phyloP scores from a whole-genome alignment of 1,140 invertebrate species.

The Stegodyphus dumicola region DNA sequence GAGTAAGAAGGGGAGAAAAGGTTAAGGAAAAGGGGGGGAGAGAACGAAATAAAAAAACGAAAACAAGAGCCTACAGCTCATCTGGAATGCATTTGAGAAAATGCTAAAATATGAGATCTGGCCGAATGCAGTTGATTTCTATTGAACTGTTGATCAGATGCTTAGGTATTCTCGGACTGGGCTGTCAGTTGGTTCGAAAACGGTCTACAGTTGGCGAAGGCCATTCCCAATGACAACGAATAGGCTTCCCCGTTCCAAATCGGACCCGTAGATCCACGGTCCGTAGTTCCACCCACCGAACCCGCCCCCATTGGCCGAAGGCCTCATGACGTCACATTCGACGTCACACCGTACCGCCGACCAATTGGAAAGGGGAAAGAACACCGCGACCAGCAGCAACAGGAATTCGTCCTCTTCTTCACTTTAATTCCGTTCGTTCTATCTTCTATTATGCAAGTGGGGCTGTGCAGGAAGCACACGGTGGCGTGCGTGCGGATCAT shows the following conservation, averaged over 20 bases:
- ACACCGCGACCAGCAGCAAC: slow-evolving; percentile 30
- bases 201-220: slow-evolving; percentile 58
- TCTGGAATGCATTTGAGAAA: slow-evolving; percentile 59
- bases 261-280: slow-evolving; percentile 47
- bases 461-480: slow-evolving; percentile 1
- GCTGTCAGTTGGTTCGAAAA: slow-evolving; percentile 54
- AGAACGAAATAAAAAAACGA: slow-evolving; percentile 21
- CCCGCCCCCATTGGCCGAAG: slow-evolving; percentile 60
- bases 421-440: slow-evolving; percentile 23
- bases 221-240: slow-evolving; percentile 59
- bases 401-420: slow-evolving; percentile 39
- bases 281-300: slow-evolving; percentile 57
- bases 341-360: slow-evolving; percentile 30
- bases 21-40: neutral
- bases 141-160: slow-evolving; percentile 59
- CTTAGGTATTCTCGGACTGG: slow-evolving; percentile 58
- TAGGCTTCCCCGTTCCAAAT: slow-evolving; percentile 57
- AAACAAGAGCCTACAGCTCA: slow-evolving; percentile 29
- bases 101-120: slow-evolving; percentile 60
- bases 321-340: slow-evolving; percentile 42
- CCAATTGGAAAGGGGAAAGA: slow-evolving; percentile 43
- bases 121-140: slow-evolving; percentile 49
- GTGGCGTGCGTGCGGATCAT: slow-evolving; percentile 27
- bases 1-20: neutral
- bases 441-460: slow-evolving; percentile 33